These are phyloP conservation scores for Nannoperca obscura DNA, from an alignment of 2,797 vertebrate genomes.

Conservation along the genomic window DNA sequence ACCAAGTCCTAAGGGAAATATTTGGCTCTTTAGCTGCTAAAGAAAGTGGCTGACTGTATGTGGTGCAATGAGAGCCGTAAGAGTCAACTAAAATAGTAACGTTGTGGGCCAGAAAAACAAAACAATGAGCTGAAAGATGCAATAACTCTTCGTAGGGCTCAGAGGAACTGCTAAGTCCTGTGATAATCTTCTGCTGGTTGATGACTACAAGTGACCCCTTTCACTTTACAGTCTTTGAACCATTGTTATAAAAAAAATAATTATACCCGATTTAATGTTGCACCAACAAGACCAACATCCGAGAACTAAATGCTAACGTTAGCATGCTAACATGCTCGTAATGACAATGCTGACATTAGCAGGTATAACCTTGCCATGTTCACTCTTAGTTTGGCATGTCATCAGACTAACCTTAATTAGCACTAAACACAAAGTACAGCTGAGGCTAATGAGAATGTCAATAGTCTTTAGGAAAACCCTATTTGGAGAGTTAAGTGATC, in stretches of 20 bases:
- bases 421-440: neutral
- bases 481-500: neutral
- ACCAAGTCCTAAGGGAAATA: neutral
- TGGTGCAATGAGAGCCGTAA: neutral
- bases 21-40: neutral
- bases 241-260: neutral
- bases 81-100: neutral
- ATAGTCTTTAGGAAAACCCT: neutral
- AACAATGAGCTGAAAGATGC: neutral
- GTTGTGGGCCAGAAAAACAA: neutral
- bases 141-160: no score
- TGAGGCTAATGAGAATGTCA: neutral
- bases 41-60: neutral
- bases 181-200: no score
- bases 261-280: neutral
- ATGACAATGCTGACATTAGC: neutral
- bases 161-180: no score
- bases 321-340: no score
- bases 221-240: neutral
- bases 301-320: no score
- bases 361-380: neutral
- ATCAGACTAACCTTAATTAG: neutral
- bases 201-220: no score
- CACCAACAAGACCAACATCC: neutral
- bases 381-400: neutral